Conservation (phyloP, 2,888 invertebrate genomes). For the Nomada ferruginata region DNA sequence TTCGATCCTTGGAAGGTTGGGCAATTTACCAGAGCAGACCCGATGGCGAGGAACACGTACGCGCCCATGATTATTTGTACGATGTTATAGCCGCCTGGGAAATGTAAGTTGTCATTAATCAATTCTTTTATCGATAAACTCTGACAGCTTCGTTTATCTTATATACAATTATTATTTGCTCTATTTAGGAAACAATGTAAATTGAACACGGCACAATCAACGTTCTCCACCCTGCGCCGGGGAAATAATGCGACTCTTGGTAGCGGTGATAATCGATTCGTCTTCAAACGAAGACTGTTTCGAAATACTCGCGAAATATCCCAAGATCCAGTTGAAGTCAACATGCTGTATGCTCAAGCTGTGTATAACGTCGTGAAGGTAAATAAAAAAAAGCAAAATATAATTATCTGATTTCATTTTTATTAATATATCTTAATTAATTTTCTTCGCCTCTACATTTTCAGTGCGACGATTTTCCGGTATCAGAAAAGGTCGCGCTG, state of each 20-base stretch:
- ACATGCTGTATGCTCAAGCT: conserved; percentile 96
- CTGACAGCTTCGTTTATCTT: not conserved
- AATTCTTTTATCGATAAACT: not conserved
- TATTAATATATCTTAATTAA: too few relatives aligned
- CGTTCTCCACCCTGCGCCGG: conserved; percentile 86
- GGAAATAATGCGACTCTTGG: conserved; percentile 89
- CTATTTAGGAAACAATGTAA: conserved; percentile 86
- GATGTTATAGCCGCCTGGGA: conserved; percentile 98
- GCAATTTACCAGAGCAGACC: conserved; percentile 96
- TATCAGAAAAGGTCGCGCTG: conserved; percentile 96
- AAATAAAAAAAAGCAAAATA: conserved; percentile 62
- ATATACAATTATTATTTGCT: not conserved
- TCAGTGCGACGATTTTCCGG: conserved; percentile 96
- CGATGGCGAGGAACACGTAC: conserved; percentile 95
- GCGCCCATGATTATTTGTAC: conserved; percentile 95
- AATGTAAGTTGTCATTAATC: conserved; percentile 86
- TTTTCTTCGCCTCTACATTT: conserved; percentile 31
- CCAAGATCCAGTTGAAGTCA: conserved; percentile 97
- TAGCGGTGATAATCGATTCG: conserved; percentile 95
- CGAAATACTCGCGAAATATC: conserved; percentile 94
- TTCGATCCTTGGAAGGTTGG: conserved; percentile 95
- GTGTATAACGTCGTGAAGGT: conserved; percentile 98
- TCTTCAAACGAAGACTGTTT: conserved; percentile 96
- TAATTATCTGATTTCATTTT: not conserved
- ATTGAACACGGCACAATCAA: conserved; percentile 85